Conservation (phyloP, 2,113 vertebrate species). For the Campylomormyrus tamandua region DNA sequence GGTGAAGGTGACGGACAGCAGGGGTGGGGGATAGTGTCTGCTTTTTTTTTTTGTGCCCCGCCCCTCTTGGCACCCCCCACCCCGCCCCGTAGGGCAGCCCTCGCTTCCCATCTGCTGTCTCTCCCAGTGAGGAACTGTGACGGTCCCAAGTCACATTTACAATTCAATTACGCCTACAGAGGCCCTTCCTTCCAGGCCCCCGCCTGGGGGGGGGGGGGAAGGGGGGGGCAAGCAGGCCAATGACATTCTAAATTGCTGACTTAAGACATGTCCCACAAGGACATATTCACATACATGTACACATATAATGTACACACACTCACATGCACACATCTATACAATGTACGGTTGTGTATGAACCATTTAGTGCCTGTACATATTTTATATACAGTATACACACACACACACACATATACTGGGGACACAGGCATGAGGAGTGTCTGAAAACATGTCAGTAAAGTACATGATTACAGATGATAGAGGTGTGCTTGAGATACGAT, state of each 20-base stretch:
- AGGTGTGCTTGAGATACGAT: not conserved
- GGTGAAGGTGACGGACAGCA: not conserved
- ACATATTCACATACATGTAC: not conserved
- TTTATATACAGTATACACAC: not conserved
- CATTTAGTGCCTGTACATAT: not conserved
- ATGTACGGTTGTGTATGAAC: not conserved
- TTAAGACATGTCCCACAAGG: slow-evolving; percentile 9
- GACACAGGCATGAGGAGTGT: not conserved
- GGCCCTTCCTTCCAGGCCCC: slow-evolving; percentile 50
- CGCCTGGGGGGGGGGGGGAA: slow-evolving; percentile 43
- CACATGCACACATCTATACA: not conserved
- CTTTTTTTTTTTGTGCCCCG: slow-evolving; percentile 37
- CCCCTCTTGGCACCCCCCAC: slow-evolving; percentile 36
- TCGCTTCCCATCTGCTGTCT: slow-evolving; percentile 71
- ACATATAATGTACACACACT: too few species aligned
- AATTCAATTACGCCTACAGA: slow-evolving; percentile 72
- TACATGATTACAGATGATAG: not conserved
- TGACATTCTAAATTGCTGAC: slow-evolving; percentile 17
- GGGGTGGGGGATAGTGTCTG: not conserved
- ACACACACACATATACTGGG: not conserved
- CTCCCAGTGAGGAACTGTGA: slow-evolving; percentile 41
- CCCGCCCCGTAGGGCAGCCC: slow-evolving; percentile 54
- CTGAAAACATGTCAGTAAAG: not conserved
- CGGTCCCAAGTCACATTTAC: slow-evolving; percentile 60
- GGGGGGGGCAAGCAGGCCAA: slow-evolving; percentile 30